Conservation (phyloP, 2,113 vertebrate genomes). For the Alosa alosa region DNA sequence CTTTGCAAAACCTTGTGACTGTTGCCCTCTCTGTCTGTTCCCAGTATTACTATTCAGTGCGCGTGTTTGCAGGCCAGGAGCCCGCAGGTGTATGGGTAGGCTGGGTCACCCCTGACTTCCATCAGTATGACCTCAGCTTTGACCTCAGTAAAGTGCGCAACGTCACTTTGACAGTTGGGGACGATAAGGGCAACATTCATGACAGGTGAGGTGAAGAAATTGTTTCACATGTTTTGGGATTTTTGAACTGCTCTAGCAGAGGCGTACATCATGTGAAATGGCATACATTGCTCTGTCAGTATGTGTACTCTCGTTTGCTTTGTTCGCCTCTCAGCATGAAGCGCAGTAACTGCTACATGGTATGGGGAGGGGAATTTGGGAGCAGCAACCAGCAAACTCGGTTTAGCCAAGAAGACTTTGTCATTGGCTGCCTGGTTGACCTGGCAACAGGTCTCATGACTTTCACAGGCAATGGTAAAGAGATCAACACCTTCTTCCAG, state of each 20-base stretch:
- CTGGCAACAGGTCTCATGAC: conserved; percentile 93
- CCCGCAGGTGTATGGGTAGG: conserved; percentile 86
- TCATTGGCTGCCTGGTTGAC: conserved; percentile 91
- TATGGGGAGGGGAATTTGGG: conserved; percentile 89
- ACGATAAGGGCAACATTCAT: conserved; percentile 87
- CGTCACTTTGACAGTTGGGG: conserved; percentile 87
- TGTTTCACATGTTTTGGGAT: not conserved
- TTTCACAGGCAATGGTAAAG: conserved; percentile 90
- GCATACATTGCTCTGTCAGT: not conserved
- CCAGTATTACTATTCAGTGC: conserved; percentile 89
- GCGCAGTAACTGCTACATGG: conserved; percentile 95
- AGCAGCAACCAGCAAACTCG: conserved; percentile 81
- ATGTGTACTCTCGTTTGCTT: not conserved
- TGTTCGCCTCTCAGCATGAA: conserved; percentile 75
- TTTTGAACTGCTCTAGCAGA: not conserved
- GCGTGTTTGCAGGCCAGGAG: conserved; percentile 89
- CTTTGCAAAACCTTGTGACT: not conserved
- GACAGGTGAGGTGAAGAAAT: conserved; percentile 74
- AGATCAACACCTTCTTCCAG: conserved; percentile 96
- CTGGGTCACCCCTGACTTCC: conserved; percentile 91
- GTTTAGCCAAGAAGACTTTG: conserved; percentile 86
- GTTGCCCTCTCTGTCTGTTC: conserved; percentile 21
- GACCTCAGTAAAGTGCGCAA: conserved; percentile 85
- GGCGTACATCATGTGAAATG: not conserved
- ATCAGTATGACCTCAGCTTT: conserved; percentile 83